Evolutionary conservation across 2,113 vertebrate species (phyloP).

Genomic region (Centrocercus urophasianus): DNA sequence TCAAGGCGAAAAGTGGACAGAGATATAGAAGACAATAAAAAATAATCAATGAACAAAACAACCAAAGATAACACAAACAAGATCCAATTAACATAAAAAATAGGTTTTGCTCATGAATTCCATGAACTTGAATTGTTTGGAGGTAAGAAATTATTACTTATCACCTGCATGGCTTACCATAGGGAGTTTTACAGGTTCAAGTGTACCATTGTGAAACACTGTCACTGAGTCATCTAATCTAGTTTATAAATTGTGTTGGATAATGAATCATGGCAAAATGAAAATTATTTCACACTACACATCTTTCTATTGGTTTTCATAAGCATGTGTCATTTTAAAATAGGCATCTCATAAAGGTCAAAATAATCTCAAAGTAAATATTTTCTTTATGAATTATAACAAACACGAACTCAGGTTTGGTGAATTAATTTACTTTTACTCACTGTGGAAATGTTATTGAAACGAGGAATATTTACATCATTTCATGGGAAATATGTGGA

Average conservation of each 20-base stretch:
- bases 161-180: accelerated
- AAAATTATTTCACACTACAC: neutral
- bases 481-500: neutral
- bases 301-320: neutral
- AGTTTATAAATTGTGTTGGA: neutral
- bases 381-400: neutral
- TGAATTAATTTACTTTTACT: neutral
- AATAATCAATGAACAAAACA: no score
- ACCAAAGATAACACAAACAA: accelerated
- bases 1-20: accelerated
- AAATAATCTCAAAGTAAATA: neutral
- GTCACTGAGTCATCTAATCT: no score
- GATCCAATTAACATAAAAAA: neutral
- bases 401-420: neutral
- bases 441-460: neutral
- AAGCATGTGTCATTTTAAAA: neutral
- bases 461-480: neutral
- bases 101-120: neutral
- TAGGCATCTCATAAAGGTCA: neutral
- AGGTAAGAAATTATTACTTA: neutral
- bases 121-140: neutral
- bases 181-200: neutral
- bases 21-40: no score
- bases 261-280: neutral
- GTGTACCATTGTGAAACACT: accelerated